phyloP scores from a whole-genome alignment of 2,797 vertebrate species.

The Mormyrus hasselquistii region DNA sequence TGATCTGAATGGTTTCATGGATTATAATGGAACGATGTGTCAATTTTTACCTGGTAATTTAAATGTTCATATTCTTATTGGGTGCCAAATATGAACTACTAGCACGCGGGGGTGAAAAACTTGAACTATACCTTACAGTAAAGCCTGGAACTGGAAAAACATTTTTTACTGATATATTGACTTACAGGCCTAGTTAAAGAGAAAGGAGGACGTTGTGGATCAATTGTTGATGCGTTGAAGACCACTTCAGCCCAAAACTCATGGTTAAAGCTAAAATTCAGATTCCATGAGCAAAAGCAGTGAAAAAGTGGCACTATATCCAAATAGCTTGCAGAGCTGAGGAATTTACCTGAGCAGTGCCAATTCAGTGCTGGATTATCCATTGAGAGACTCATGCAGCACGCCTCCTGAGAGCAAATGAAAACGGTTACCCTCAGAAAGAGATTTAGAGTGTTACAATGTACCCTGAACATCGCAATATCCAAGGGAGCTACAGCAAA shows the following conservation, averaged over 20 bases:
- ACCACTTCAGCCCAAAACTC: background rate
- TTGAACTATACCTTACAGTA: background rate
- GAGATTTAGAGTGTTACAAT: conserved; percentile 1
- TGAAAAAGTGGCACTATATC: background rate
- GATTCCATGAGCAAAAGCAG: background rate
- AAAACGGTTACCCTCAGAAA: background rate
- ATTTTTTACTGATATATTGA: background rate
- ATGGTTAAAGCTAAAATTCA: background rate
- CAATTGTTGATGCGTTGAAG: background rate
- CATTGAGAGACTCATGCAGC: background rate
- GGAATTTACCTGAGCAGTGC: background rate
- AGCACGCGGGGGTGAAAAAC: background rate
- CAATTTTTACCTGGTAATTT: background rate
- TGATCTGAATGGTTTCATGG: background rate
- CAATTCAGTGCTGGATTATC: background rate
- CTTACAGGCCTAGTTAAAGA: background rate
- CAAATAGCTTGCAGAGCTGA: background rate
- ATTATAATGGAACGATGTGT: background rate
- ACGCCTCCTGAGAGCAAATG: background rate
- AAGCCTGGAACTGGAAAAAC: background rate
- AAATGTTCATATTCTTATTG: background rate
- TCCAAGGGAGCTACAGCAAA: background rate
- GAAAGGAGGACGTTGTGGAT: background rate
- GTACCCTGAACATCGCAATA: conserved; percentile 4
- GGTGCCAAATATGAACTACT: background rate